Evolutionary conservation across 1,140 invertebrate genomes (phyloP), one percentile per base, ranked within the genome.

Genomic region (Brachionus plicatilis): DNA sequence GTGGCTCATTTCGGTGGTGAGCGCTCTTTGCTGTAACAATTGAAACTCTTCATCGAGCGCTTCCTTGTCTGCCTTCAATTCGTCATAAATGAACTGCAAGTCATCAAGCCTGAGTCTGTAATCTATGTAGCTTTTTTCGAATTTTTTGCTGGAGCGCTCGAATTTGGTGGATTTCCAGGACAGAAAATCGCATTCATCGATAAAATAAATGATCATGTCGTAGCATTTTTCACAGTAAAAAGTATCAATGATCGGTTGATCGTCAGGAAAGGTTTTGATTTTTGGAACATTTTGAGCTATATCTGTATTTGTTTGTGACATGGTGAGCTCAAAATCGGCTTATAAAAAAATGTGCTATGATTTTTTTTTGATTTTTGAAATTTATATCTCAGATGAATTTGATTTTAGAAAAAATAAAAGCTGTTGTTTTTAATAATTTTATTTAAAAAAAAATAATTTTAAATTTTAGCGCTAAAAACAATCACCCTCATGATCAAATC

Each of bases 211-310:
- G 7, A 76, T n/a, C 27, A 50, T 47, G 11, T 76, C 72, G 27
- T 76, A 76, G 33, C 72, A 76, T 76, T 76, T 76, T 50, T 47
- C 43, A n/a, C 72, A 76, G 17, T 76, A 76, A 27, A 76, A 27
- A 11, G 20, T 12, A 27, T 76, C 47, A 3, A 68, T 68, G 20
- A 72, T 9, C 3, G 33, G 0, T 41, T 72, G 33, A 20, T 72
- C 68, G 9, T 72, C 41, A 17, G 7, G 37, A 20, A 43, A 7
- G 11, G 14, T 14, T 68, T 41, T 14, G 33, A 37, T 68, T 68
- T 68, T 68, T 14, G 66, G 6, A n/a, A 68, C 6, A 68, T 4
- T 5, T 33, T 37, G 12, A 17, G 33, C 29, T 9, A 20, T 17
- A 24, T 60, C 20, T 8, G 17, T 24, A 20, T 60, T 60, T 60